Base-by-base conservation (phyloP, 1,140 invertebrate species). In the Bombus balteatus region DNA sequence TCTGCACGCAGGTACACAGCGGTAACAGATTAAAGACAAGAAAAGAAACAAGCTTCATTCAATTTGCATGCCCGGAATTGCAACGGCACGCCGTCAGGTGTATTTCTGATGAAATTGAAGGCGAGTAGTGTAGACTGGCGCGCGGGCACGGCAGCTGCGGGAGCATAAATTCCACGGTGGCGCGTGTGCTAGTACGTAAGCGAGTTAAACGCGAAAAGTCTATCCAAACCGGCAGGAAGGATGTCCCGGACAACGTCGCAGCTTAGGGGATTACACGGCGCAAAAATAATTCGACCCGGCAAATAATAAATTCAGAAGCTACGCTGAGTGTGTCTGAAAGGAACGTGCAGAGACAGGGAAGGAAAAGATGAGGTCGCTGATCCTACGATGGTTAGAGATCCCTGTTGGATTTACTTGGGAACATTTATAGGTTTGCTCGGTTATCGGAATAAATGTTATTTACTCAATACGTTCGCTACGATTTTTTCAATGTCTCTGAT, bases 251-350 rank as follows among this genome's bases (percentile, higher is more conserved):
- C 86, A 85, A 62, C 57, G 66, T 25, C 25, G 43, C 62, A 76
- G 87, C 89, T 88, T 90, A 90, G 86, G 65, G 73, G 89, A 90
- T 90, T 90, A 90, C 86, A 62, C 18, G 85, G 66, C 62, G 77
- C 68, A 37, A 82, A 90, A 90, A 90, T 88, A 88, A 90, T 90
- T 90, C 89, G 81, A 83, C 57, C 47, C 65, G 68, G 47, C 62
- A 77, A 81, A 86, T 81, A 90, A 90, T 88, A 90, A 90, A 88
- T 90, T 90, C 80, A 70, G 25, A 65, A 73, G 39, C 59, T 41
- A 37, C 75, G 28, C 59, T 62, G 37, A 62, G 32, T 53, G 28
- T 62, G 88, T 41, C 68, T 65, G 62, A 41, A 59, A 80, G 25
- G 39, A 37, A 37, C 65, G 43, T 47, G 3, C 28, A 53, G 43